Evolutionary conservation across 2,888 invertebrate species (phyloP), one percentile per base, ranked within the genome.

Genomic region (Sphinx pinastri): DNA sequence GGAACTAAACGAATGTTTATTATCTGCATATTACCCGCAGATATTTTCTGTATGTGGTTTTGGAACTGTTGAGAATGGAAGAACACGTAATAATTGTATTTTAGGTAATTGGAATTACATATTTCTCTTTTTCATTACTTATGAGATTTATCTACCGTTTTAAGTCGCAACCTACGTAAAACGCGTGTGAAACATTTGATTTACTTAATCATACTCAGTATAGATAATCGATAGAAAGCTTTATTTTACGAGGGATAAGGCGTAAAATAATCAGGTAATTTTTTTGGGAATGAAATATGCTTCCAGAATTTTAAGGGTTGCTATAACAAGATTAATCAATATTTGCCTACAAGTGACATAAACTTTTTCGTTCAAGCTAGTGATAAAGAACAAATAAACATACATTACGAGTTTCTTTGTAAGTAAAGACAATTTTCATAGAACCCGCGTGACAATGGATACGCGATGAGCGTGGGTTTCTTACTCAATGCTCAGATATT

Each of bases 381-480:
- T 25, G 38, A 38, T 38, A 38, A 38, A 38, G 47, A 38, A 59
- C 31, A 60, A 60, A 47, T 60, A 47, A 19, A 55, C 19, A 19
- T 55, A 55, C 19, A 19, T 19, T 47, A 16, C 45, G 12, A 49
- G 63, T 49, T 49, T 49, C 63, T 63, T 63, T 63, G 49, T 63
- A 16, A 16, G 55, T 19, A 55, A 19, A 49, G 47, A 63, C 63
- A 63, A 63, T 19, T 63, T 19, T 45, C 47, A 47, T 63, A 63
- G 19, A 49, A 13, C 6, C 14, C 19, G 7, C 25, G 38, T 60
- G 19, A 63, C 63, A 63, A 49, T 63, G 19, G 63, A 49, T 49
- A 47, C 4, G 14, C 58, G 63, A 63, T 63, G 63, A 63, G 49
- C 16, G 63, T 63, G 63, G 63, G 63, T 63, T 11, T 13, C 47